Percentiles rank a stretch among this genome's conserved stretches.
Evolutionary conservation across 2,888 invertebrate genomes (phyloP).

Genomic region (Dasypolia templi): DNA sequence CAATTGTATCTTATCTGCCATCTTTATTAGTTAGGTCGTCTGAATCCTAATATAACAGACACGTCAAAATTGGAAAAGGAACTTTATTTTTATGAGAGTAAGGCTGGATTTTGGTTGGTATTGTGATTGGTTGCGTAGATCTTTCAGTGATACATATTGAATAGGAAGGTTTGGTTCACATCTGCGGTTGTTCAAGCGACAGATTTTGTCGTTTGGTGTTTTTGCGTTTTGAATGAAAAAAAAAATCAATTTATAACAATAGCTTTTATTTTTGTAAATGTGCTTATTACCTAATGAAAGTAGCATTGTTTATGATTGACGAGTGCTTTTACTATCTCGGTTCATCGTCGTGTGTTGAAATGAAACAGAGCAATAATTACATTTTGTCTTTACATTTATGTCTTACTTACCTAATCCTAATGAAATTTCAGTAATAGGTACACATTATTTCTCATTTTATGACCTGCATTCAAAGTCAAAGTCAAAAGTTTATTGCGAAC

Average conservation of each 20-base stretch:
- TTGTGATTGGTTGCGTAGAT: conserved; percentile 64
- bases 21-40: conserved; percentile 73
- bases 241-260: background rate
- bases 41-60: conserved; percentile 69
- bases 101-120: conserved; percentile 28
- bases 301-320: background rate
- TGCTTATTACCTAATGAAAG: background rate
- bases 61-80: conserved; percentile 20
- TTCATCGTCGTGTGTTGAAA: too few species aligned
- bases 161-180: conserved; percentile 43
- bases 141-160: conserved; percentile 75
- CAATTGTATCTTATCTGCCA: conserved; percentile 69
- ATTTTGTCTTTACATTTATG: too few species aligned
- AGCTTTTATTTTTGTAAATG: too few species aligned
- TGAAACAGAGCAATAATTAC: too few species aligned
- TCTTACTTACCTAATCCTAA: too few species aligned
- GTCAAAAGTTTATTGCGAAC: too few species aligned
- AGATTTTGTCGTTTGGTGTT: background rate
- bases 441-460: too few species aligned
- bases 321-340: background rate
- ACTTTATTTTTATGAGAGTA: conserved; percentile 29
- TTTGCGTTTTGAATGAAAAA: too few species aligned
- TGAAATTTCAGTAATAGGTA: too few species aligned
- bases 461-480: too few species aligned
- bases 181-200: conserved; percentile 31